A percentile compares a stretch with the other conserved stretches of the same genome.
Conservation (phyloP, 2,888 invertebrate species). For the Antheraea yamamai region DNA sequence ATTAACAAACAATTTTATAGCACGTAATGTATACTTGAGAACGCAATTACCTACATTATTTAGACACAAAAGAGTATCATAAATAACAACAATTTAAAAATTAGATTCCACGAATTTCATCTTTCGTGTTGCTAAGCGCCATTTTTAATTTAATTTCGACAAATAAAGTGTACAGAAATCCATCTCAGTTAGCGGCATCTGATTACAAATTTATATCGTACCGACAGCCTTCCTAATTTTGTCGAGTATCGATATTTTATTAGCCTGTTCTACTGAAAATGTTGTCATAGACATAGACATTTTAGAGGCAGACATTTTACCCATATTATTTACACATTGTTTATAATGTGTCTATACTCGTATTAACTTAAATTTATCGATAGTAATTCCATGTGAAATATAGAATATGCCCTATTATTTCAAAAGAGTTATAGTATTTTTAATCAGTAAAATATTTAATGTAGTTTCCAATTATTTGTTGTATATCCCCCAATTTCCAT, state of each 20-base stretch:
- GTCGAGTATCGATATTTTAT: neutral
- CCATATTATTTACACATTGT: no score
- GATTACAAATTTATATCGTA: neutral
- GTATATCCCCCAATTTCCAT: neutral
- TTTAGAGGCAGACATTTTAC: no score
- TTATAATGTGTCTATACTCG: neutral
- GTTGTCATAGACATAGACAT: no score
- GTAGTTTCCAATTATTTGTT: neutral
- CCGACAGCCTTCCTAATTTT: neutral
- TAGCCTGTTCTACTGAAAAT: no score
- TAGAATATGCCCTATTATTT: neutral
- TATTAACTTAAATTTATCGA: neutral
- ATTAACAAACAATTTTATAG: neutral
- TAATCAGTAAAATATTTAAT: neutral
- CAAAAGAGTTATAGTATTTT: neutral
- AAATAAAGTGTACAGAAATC: neutral
- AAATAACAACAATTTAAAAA: neutral
- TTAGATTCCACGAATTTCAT: neutral
- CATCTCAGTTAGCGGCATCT: neutral
- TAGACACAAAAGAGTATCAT: neutral
- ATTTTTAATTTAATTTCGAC: neutral
- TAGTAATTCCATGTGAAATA: neutral
- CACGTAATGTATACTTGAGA: constrained; percentile 6
- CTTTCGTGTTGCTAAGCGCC: neutral
- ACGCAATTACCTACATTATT: constrained; percentile 8